These are phyloP conservation scores for Geophilus truncorum DNA, from an alignment of 2,888 invertebrate genomes.

Conservation along the genomic window DNA sequence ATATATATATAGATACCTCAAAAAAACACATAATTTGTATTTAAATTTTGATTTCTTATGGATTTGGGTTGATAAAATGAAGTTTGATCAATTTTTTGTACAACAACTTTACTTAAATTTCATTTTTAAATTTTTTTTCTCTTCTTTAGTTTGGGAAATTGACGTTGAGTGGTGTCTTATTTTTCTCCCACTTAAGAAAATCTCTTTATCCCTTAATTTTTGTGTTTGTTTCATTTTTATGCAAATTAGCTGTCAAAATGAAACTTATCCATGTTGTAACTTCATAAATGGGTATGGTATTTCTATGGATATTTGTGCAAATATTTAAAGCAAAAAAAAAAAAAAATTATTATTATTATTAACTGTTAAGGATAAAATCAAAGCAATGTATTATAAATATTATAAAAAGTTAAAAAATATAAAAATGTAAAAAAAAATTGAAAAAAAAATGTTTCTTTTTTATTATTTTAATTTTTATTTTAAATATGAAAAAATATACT, in stretches of 20 bases:
- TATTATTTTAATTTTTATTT: no score
- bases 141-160: no score
- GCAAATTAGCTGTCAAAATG: not conserved
- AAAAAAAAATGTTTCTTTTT: no score
- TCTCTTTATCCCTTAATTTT: not conserved
- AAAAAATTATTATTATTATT: not conserved
- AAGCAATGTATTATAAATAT: not conserved
- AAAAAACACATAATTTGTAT: no score
- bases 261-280: not conserved
- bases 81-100: no score
- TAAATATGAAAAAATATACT: not conserved
- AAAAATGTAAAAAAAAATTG: not conserved
- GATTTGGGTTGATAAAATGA: no score
- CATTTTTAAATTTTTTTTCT: not conserved
- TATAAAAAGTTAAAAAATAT: not conserved
- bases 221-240: not conserved
- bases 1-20: no score
- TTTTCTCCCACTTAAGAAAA: no score
- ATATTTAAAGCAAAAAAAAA: not conserved
- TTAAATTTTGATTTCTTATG: no score
- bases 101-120: no score
- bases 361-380: no score
- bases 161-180: no score
- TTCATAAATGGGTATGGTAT: conserved; percentile 10
- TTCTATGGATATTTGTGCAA: not conserved